Base-by-base conservation (phyloP, 2,888 invertebrate genomes). In the Nomada fucata region DNA sequence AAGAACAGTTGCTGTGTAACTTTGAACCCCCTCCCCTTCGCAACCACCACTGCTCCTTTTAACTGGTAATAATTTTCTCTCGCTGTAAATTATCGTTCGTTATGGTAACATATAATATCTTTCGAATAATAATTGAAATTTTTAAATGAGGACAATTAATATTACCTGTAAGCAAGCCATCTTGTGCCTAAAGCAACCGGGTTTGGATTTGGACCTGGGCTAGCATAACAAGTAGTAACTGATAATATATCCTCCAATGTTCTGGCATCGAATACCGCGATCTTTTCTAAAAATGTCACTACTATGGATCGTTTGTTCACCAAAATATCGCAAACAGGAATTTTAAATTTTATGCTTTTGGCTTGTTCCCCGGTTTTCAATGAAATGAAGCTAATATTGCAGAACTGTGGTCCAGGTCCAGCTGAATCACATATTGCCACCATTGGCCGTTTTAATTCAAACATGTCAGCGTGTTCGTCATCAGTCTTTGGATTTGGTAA, bases 311-410 rank as follows among this genome's bases (percentile, higher is more conserved):
- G 96, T 89, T 97, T 96, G 94, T 98, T 98, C n/a, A 97, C 97
- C 86, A 97, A 94, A 80, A 99, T 97, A 92, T 98, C 98, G 90
- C 97, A 95, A 70, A 99, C 97, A 1, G 97, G 96, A 93, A 97
- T 98, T 94, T 98, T 98, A 94, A 98, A 99, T 94, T 98, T 98
- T 88, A 98, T 97, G 92, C 96, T 97, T 93, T 98, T 98, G 20
- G 97, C 96, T 95, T 97, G 94, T 93, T 97, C 97, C 74, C 97
- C 97, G 79, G 96, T 97, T 92, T 96, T 95, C 69, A 99, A 95
- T 0, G 98, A 98, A 78, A 98, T 95, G 92, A 98, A 98, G 91
- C 96, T 97, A 77, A 98, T 95, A 65, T 97, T 96, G 94, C 97
- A 97, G 92, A 96, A 97, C 78, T 96, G 96, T 13, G 97, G 96